Conservation (phyloP, 2,797 vertebrate genomes). For the Mallotus villosus region DNA sequence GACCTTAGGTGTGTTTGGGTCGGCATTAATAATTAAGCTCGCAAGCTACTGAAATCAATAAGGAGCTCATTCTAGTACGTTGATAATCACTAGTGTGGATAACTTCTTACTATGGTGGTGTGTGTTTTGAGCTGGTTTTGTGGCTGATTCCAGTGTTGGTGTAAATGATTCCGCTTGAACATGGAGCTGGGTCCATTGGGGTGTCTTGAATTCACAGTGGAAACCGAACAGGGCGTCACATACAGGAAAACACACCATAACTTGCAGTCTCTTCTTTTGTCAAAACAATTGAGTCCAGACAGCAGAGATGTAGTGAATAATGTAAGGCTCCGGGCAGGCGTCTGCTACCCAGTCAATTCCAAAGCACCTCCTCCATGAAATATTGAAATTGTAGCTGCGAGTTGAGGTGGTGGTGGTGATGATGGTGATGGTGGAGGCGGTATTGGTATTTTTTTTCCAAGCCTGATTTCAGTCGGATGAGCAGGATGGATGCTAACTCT, state of each 20-base stretch:
- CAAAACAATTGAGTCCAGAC: constrained; percentile 67
- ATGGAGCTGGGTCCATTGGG: constrained; percentile 49
- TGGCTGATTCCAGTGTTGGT: constrained; percentile 17
- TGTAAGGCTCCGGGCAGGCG: constrained; percentile 52
- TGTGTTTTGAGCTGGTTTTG: constrained; percentile 17
- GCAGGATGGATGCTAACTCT: constrained; percentile 23
- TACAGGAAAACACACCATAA: constrained; percentile 55
- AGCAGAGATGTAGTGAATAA: constrained; percentile 68
- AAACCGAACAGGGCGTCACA: constrained; percentile 38
- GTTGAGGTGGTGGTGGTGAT: constrained; percentile 7
- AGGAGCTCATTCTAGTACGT: constrained; percentile 1
- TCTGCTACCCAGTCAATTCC: constrained; percentile 47
- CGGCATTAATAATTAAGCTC: too few species aligned
- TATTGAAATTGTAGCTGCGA: constrained; percentile 56
- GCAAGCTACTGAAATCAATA: too few species aligned
- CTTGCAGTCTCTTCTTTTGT: constrained; percentile 39
- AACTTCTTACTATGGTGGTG: constrained; percentile 20
- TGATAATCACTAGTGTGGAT: constrained; percentile 25
- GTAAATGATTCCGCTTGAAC: constrained; percentile 64
- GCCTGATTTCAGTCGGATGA: not conserved
- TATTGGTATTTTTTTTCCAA: not conserved
- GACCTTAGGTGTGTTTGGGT: too few species aligned
- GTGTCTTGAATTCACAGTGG: constrained; percentile 20
- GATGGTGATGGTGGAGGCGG: constrained; percentile 53
- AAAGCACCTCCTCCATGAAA: constrained; percentile 55